phyloP scores from a whole-genome alignment of 23 tunicate genomes.

The Corella eumyota region DNA sequence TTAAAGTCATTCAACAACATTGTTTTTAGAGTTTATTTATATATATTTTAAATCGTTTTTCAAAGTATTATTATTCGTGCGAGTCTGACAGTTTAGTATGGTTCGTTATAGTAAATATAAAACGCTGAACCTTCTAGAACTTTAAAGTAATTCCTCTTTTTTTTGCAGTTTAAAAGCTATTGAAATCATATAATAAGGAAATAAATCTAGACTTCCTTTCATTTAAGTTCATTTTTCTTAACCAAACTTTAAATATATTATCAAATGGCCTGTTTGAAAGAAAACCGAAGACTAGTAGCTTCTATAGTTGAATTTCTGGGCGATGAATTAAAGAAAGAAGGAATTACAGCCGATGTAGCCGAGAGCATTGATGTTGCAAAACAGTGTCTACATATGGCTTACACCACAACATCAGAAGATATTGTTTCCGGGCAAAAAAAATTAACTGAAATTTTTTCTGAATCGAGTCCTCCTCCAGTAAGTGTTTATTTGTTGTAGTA shows the following conservation, averaged over 20 bases:
- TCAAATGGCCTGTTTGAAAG: too few species aligned
- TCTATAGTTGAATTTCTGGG: slow-evolving; percentile 61
- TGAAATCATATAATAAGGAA: too few species aligned
- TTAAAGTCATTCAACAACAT: too few species aligned
- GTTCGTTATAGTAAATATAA: neutral
- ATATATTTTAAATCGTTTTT: too few species aligned
- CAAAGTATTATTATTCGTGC: too few species aligned
- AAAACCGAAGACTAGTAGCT: slow-evolving; percentile 57
- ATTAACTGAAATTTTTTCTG: slow-evolving; percentile 33
- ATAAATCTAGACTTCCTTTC: too few species aligned
- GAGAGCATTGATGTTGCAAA: slow-evolving; percentile 81
- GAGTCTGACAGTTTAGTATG: too few species aligned
- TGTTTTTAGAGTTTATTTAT: too few species aligned
- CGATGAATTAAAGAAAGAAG: slow-evolving; percentile 50
- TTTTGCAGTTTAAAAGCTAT: too few species aligned
- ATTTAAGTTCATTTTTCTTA: too few species aligned
- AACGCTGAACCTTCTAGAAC: neutral
- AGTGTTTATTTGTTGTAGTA: slow-evolving; percentile 1
- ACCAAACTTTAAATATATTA: too few species aligned
- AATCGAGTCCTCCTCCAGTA: slow-evolving; percentile 71
- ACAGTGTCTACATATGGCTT: slow-evolving; percentile 79
- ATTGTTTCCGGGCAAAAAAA: slow-evolving; percentile 28
- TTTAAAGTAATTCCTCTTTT: neutral
- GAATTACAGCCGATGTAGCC: slow-evolving; percentile 39
- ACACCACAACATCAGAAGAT: slow-evolving; percentile 54